These are phyloP conservation scores for Drosophila niveifrons DNA, from an alignment of 2,888 invertebrate species.

Conservation along the genomic window DNA sequence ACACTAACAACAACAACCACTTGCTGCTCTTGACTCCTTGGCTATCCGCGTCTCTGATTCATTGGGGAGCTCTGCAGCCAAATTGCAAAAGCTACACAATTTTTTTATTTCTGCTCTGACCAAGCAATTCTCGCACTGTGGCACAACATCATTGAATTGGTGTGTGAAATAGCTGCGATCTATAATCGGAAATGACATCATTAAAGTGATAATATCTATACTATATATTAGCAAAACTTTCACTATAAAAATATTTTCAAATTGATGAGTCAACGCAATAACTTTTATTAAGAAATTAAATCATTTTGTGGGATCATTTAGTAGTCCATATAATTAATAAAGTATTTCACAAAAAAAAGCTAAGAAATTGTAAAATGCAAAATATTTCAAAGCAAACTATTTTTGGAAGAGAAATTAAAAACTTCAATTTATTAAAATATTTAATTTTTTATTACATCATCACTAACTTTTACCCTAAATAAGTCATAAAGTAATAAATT, in stretches of 20 bases:
- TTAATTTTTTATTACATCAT: too few species aligned
- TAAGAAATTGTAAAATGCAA: too few species aligned
- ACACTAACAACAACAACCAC: background rate
- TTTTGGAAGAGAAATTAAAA: too few species aligned
- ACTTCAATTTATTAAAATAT: too few species aligned
- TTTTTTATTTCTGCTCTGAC: constrained; percentile 70
- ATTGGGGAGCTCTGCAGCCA: constrained; percentile 55
- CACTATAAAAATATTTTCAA: background rate
- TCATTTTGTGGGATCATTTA: too few species aligned
- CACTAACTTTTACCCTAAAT: too few species aligned
- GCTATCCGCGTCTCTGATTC: constrained; percentile 29
- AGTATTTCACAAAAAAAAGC: background rate
- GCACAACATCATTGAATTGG: constrained; percentile 10
- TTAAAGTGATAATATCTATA: background rate
- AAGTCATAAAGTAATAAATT: too few species aligned
- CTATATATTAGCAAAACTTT: background rate
- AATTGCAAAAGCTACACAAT: constrained; percentile 78
- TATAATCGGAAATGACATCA: background rate
- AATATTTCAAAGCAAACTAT: too few species aligned
- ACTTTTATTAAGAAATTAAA: too few species aligned
- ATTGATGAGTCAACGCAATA: too few species aligned
- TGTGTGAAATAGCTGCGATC: background rate
- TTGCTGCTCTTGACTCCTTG: constrained; percentile 5
- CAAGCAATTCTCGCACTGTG: constrained; percentile 59
- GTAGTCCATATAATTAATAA: background rate